Evolutionary conservation across 2,113 vertebrate species (phyloP).

Genomic region (Anguilla rostrata): DNA sequence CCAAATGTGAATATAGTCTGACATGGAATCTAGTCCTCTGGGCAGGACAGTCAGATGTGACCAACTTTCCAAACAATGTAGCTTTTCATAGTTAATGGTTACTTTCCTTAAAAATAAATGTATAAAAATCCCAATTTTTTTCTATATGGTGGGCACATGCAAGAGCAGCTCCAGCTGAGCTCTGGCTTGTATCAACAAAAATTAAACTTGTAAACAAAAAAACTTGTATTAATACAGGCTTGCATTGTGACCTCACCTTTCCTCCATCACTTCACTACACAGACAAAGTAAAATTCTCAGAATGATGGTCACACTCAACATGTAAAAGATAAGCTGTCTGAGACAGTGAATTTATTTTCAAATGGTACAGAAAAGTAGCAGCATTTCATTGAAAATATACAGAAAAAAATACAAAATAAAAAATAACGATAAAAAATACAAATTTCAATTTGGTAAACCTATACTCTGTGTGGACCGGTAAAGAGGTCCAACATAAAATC

Average conservation of each 20-base stretch:
- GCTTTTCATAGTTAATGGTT: neutral
- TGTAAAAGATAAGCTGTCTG: conserved; percentile 55
- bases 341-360: conserved; percentile 82
- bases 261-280: too few relatives aligned
- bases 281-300: neutral
- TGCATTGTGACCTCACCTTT: too few relatives aligned
- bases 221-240: too few relatives aligned
- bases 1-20: neutral
- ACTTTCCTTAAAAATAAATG: too few relatives aligned
- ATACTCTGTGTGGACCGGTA: conserved; percentile 43
- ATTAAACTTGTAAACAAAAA: too few relatives aligned
- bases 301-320: neutral
- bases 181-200: too few relatives aligned
- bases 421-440: conserved; percentile 40
- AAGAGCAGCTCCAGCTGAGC: too few relatives aligned
- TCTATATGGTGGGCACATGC: too few relatives aligned
- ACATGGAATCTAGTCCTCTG: too few relatives aligned
- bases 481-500: conserved; percentile 7
- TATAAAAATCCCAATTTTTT: too few relatives aligned
- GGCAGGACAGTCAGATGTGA: neutral
- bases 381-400: conserved; percentile 68
- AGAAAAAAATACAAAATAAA: conserved; percentile 32
- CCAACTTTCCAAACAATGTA: neutral
- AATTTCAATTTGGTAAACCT: conserved; percentile 63
- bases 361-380: conserved; percentile 80